Percentiles rank a stretch among this genome's conserved stretches.
Conservation (phyloP, 2,888 invertebrate genomes). For the Apamea sordens region DNA sequence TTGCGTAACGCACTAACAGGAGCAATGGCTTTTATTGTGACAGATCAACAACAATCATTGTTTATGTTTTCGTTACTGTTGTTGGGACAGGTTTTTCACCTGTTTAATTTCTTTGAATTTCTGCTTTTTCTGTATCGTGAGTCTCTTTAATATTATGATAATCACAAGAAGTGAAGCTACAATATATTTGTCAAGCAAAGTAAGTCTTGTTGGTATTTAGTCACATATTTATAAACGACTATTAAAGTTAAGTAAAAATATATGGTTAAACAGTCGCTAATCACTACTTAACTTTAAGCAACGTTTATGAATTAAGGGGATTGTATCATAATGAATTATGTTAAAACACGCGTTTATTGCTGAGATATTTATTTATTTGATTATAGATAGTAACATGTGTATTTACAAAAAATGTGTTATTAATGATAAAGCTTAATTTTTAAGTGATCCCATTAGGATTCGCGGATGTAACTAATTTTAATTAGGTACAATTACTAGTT, state of each 20-base stretch:
- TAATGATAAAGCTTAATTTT: slow-evolving; percentile 47
- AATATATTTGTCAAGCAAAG: neutral
- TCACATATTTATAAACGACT: neutral
- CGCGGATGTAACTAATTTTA: slow-evolving; percentile 54
- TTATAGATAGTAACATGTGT: slow-evolving; percentile 59
- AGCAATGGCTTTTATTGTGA: no score
- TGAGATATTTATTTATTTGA: slow-evolving; percentile 62
- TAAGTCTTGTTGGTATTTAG: neutral
- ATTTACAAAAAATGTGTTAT: slow-evolving; percentile 67
- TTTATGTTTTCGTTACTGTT: neutral
- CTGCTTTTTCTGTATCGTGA: neutral
- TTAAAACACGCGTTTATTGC: slow-evolving; percentile 30
- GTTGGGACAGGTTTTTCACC: neutral
- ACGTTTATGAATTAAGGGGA: no score
- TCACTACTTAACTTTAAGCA: no score
- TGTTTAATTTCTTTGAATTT: neutral
- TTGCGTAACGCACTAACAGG: no score
- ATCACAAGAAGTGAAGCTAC: neutral
- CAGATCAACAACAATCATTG: no score
- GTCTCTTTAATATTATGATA: neutral
- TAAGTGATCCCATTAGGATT: slow-evolving; percentile 30
- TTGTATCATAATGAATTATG: neutral
- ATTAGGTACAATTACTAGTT: slow-evolving; percentile 74
- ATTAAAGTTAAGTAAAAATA: no score
- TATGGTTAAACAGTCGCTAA: no score